These are phyloP conservation scores for Caenorhabditis imperialis DNA, from an alignment of 2,888 invertebrate species.

Conservation along the genomic window DNA sequence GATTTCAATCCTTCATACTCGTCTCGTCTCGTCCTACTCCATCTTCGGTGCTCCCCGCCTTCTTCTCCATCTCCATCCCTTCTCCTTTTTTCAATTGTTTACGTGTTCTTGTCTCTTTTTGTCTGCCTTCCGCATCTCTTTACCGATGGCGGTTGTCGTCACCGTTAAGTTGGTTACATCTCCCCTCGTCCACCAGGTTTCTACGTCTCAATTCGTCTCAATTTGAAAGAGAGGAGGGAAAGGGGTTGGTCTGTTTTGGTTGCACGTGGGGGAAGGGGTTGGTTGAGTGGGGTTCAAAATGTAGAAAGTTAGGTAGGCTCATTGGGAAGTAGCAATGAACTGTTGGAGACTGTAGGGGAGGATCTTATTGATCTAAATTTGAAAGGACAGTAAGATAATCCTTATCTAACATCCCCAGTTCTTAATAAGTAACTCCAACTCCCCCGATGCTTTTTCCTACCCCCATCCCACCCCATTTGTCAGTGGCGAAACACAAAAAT, in stretches of 20 bases:
- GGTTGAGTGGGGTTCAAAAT: too few relatives aligned
- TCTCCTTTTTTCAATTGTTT: constrained; percentile 48
- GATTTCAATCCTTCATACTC: constrained; percentile 8
- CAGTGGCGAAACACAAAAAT: constrained; percentile 27
- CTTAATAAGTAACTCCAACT: constrained; percentile 9
- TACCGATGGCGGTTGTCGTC: constrained; percentile 28
- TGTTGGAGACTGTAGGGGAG: too few relatives aligned
- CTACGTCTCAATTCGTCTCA: neutral
- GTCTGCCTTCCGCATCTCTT: constrained; percentile 34
- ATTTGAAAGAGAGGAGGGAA: neutral
- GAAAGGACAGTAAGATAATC: too few relatives aligned
- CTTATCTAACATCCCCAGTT: too few relatives aligned
- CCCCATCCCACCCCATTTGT: constrained; percentile 44
- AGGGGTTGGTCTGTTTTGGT: too few relatives aligned
- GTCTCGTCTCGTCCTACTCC: constrained; percentile 12
- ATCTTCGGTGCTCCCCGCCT: constrained; percentile 22
- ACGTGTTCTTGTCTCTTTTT: constrained; percentile 43
- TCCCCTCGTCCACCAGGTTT: neutral
- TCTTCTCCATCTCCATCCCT: neutral
- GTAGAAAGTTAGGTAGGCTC: too few relatives aligned
- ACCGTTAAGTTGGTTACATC: constrained; percentile 47
- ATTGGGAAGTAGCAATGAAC: too few relatives aligned
- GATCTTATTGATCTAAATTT: too few relatives aligned
- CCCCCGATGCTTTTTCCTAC: constrained; percentile 9
- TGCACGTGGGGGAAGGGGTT: too few relatives aligned